phyloP scores from a whole-genome alignment of 1,140 invertebrate species.

The Colletes latitarsis region DNA sequence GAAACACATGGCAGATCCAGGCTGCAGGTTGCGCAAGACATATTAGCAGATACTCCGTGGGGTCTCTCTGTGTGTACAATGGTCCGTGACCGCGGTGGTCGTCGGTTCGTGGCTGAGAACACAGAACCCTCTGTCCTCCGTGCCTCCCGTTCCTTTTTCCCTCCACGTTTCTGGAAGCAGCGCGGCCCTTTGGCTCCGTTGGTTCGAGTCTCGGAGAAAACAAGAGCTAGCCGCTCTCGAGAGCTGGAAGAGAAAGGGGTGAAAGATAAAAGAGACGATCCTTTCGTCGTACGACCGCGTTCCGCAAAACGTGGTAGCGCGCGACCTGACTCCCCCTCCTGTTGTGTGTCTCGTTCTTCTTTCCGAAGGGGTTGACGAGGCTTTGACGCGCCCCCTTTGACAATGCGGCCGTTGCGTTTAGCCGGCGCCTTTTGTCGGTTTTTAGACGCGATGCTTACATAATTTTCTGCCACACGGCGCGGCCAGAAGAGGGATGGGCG shows the following conservation, averaged over 20 bases:
- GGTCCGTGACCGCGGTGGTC: conserved; percentile 54
- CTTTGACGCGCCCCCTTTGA: conserved; percentile 63
- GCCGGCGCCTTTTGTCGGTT: conserved; percentile 60
- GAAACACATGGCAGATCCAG: conserved; percentile 26
- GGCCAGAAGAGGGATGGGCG: conserved; percentile 38
- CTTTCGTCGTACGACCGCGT: conserved; percentile 32
- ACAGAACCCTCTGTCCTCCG: conserved; percentile 50
- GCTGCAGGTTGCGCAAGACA: conserved; percentile 44
- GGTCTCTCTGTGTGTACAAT: conserved; percentile 59
- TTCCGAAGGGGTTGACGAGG: conserved; percentile 61
- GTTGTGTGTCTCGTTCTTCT: conserved; percentile 29
- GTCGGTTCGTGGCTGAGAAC: conserved; percentile 54
- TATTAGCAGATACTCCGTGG: conserved; percentile 50
- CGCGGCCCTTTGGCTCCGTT: conserved; percentile 53
- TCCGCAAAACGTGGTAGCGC: no score
- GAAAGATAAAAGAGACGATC: conserved; percentile 65
- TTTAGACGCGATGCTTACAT: conserved; percentile 62
- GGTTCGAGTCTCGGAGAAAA: conserved; percentile 50
- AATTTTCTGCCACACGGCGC: conserved; percentile 56
- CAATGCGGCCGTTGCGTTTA: conserved; percentile 59
- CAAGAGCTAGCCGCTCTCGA: conserved; percentile 48
- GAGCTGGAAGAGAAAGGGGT: conserved; percentile 53
- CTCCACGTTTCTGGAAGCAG: conserved; percentile 21
- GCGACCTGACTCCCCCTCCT: neutral
- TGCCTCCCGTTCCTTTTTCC: neutral